Evolutionary conservation across 2,888 invertebrate genomes (phyloP), one percentile per base, ranked within the genome.

Genomic region (Drosophila kanekoi): DNA sequence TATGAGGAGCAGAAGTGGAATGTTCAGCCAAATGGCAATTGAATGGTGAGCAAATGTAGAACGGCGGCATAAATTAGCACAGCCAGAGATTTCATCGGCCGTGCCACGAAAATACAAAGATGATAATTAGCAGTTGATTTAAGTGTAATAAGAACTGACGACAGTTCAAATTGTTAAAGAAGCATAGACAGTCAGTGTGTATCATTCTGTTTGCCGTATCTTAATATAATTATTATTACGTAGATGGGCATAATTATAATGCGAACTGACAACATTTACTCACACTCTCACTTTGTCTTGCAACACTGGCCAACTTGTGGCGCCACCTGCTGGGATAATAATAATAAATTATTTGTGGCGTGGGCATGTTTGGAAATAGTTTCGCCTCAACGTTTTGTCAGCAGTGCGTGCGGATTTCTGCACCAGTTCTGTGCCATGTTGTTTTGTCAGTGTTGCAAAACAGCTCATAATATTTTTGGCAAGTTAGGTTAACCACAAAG

Each of bases 31-130:
- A 59, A 48, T 43, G 67, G 47, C 54, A 47, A 73, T 67, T 67
- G 67, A 58, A 54, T 28, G 41, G 33, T 14, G 33, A 41, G 45
- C 38, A 18, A 60, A 38, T 47, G 54, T 33, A 41, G 16, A 20
- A 52, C 41, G 13, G 33, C 57, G 32, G 76, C 73, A 71, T 76
- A 71, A 76, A 76, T 76, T 71, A 75, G 71, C 72, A 33, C 38
- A 45, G 49, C 37, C 35, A 20, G 18, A 53, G 53, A 62, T 63
- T 43, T 43, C 35, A 43, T 48, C 18, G 48, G 11, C 8, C 1
- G 3, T 23, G 47, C 48, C 28, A 13, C 13, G n/a, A 35, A 59
- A 52, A 23, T 23, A 56, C 37, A 28, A 38, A 28, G 9, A 18
- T 40, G 44, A 44, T 61, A 75, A 72, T 72, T 74, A 72, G 62